Percentiles rank a stretch among this genome's conserved stretches.
phyloP scores from a whole-genome alignment of 2,113 vertebrate species.

The Rana temporaria region DNA sequence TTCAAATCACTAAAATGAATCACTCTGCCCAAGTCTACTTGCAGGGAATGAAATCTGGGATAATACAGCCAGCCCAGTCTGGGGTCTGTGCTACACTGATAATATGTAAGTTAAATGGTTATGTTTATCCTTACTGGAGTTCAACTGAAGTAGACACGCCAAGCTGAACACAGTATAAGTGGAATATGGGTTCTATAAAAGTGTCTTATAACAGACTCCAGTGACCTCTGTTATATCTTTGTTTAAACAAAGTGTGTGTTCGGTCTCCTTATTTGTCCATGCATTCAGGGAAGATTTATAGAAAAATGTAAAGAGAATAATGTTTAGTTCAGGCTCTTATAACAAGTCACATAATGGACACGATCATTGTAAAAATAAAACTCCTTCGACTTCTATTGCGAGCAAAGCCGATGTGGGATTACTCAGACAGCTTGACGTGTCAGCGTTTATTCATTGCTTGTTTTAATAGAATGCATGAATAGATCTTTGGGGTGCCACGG shows the following conservation, averaged over 20 bases:
- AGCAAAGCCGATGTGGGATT: neutral
- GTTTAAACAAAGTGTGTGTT: neutral
- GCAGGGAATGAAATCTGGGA: too few relatives aligned
- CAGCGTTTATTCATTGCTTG: neutral
- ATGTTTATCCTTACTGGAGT: too few relatives aligned
- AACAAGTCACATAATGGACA: constrained; percentile 10
- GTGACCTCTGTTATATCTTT: neutral
- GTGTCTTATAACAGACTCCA: constrained; percentile 1
- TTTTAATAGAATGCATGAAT: neutral
- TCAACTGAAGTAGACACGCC: too few relatives aligned
- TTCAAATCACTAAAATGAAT: too few relatives aligned
- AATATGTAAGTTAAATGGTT: too few relatives aligned
- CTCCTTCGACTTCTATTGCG: neutral
- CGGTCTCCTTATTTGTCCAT: constrained; percentile 32
- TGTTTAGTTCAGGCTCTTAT: neutral
- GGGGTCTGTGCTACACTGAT: too few relatives aligned
- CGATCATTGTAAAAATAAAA: neutral
- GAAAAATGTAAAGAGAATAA: neutral
- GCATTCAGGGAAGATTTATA: neutral
- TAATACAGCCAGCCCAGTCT: too few relatives aligned
- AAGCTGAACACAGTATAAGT: neutral
- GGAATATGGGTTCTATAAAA: constrained; percentile 14
- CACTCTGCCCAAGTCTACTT: too few relatives aligned
- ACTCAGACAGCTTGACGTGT: neutral
- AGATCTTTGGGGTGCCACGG: neutral